Evolutionary conservation across 2,797 vertebrate genomes (phyloP), one percentile per base, ranked within the genome.

Genomic region (Sebastes itinus): DNA sequence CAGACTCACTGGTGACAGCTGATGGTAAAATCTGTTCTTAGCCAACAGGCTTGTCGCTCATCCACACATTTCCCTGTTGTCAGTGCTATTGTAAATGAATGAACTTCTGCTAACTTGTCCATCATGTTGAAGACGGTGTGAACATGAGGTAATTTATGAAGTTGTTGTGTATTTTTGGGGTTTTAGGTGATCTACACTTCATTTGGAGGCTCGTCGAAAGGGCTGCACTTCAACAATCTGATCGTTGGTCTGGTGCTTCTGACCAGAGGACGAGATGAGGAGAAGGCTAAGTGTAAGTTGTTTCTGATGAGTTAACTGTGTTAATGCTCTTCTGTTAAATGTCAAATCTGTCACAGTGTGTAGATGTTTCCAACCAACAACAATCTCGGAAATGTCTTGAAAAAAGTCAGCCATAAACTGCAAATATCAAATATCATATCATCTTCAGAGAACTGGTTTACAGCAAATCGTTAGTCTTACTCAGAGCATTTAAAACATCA

Each of bases 221-320:
- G 98, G 32, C 95, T 99, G 6, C 97, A 99, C 94, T 99, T 99
- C 92, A 99, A 99, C 95, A 99, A 99, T 89, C 94, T 99, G 87
- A 99, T 99, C 25, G 97, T 99, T 1, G 98, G 98, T 66, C 95
- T 99, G 82, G 98, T 99, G 77, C 96, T 99, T 12, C 96, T 99
- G 87, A 99, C 98, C 56, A 96, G 98, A 94, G 98, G 98, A 81
- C 96, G 93, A 28, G 97, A 99, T 96, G 98, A 99, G 92, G 98
- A 99, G 91, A 99, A 99, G 92, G 92, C 98, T 80, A 99, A 99
- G 94, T 99, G 98, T 99, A 94, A 96, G 97, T 96, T 67, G 9
- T 33, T 54, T 12, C 5, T n/a, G 0, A 55, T 33, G 6, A 63
- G 9, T 1, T 0, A 28, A 54, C 7, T 58, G 32, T 52, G 10